Percentiles rank a stretch among this genome's conserved stretches.
These are phyloP conservation scores for Callithrix jacchus DNA, from an alignment of 2,113 vertebrate genomes.

Conservation along the genomic window DNA sequence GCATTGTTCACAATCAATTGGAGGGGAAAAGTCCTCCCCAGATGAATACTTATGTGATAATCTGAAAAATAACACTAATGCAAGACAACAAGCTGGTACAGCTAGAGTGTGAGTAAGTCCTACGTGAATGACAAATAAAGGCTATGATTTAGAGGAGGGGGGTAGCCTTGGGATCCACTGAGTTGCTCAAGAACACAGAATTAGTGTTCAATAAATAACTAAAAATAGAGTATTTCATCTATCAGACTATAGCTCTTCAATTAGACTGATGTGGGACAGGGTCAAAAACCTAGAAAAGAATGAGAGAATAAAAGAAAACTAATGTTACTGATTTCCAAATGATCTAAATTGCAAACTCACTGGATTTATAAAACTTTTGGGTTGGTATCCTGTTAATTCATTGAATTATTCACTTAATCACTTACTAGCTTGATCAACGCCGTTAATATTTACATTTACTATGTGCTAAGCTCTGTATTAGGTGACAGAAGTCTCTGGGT, in stretches of 20 bases:
- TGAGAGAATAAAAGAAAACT: background rate
- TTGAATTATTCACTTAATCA: background rate
- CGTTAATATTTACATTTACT: background rate
- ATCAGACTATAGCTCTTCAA: background rate
- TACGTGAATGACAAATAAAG: background rate
- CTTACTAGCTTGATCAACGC: background rate
- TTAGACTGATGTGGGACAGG: background rate
- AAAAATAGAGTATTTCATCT: background rate
- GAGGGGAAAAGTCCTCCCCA: conserved; percentile 4
- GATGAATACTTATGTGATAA: background rate
- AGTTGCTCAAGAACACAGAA: background rate
- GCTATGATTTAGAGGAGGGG: background rate
- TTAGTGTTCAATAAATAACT: background rate
- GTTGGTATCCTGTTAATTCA: background rate
- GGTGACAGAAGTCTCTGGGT: background rate
- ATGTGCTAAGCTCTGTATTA: background rate
- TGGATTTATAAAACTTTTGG: background rate
- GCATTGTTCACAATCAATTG: background rate
- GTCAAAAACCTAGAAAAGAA: background rate
- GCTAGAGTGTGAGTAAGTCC: background rate
- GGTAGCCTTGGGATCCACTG: background rate
- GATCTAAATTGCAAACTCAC: background rate
- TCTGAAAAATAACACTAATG: background rate
- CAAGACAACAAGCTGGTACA: background rate
- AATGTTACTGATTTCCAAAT: background rate